Evolutionary conservation across 2,797 vertebrate genomes (phyloP).

Genomic region (Apogon hyalosoma): DNA sequence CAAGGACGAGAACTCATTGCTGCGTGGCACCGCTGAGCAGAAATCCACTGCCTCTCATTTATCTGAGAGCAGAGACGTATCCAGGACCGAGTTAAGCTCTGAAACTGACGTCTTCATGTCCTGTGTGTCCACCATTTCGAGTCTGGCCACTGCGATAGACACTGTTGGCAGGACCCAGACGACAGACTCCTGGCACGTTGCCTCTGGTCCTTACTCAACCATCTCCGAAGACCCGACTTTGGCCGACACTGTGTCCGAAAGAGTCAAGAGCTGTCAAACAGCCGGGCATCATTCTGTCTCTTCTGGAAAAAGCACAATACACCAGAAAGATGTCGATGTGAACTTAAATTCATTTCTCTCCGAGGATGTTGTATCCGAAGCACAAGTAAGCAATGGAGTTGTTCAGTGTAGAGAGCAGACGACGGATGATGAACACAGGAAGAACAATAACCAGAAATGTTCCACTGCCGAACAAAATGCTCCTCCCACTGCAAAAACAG

Average conservation of each 20-base stretch:
- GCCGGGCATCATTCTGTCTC: constrained; percentile 32
- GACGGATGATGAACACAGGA: constrained; percentile 43
- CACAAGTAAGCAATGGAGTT: constrained; percentile 72
- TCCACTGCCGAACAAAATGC: constrained; percentile 37
- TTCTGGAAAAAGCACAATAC: constrained; percentile 76
- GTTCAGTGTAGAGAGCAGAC: constrained; percentile 39
- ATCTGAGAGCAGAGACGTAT: constrained; percentile 55
- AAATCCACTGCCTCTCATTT: constrained; percentile 46
- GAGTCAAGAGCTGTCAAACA: constrained; percentile 55
- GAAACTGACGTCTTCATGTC: constrained; percentile 82
- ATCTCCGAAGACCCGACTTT: constrained; percentile 86
- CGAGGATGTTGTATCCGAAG: constrained; percentile 78
- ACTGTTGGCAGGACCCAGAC: constrained; percentile 61
- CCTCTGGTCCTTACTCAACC: constrained; percentile 78
- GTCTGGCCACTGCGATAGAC: constrained; percentile 71
- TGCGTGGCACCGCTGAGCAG: constrained; percentile 37
- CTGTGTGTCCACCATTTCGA: constrained; percentile 82
- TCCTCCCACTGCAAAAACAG: constrained; percentile 27
- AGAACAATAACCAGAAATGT: constrained; percentile 58
- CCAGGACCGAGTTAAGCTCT: constrained; percentile 76
- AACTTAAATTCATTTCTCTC: constrained; percentile 73
- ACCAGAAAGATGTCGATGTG: constrained; percentile 69
- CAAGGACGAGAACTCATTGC: constrained; percentile 38
- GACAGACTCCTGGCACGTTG: constrained; percentile 77
- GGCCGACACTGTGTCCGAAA: constrained; percentile 84